Percentiles rank a stretch among this genome's conserved stretches.
Evolutionary conservation across 2,113 vertebrate species (phyloP).

Genomic region (Arenaria interpres): DNA sequence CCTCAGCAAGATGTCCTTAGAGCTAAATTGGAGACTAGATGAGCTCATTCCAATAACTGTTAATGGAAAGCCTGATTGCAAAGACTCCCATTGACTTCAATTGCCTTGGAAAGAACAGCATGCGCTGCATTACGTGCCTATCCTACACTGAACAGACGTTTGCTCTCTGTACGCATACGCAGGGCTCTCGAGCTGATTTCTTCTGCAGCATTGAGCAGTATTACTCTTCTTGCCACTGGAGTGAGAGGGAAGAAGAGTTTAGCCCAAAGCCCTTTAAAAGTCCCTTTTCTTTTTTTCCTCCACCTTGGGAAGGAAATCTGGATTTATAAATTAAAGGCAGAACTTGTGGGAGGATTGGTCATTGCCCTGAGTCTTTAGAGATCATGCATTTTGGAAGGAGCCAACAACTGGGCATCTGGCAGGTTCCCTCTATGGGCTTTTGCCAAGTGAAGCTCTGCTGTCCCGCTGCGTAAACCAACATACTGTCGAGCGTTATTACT

Average conservation of each 20-base stretch:
- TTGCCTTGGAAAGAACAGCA: background rate
- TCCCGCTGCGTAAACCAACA: background rate
- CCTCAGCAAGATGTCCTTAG: slow-evolving; percentile 20
- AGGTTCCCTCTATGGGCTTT: background rate
- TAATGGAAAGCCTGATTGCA: slow-evolving; percentile 40
- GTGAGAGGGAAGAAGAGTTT: background rate
- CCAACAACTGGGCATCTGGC: background rate
- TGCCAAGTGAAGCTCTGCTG: background rate
- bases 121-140: background rate
- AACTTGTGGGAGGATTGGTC: background rate
- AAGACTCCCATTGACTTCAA: background rate
- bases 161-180: background rate
- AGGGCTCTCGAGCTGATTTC: background rate
- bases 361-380: background rate
- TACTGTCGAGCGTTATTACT: background rate
- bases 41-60: slow-evolving; percentile 49
- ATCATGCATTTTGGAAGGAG: background rate
- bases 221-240: background rate
- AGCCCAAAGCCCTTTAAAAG: background rate
- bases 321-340: background rate
- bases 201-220: background rate
- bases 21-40: slow-evolving; percentile 38
- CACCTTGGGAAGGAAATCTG: background rate
- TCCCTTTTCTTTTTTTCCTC: background rate
- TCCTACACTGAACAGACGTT: background rate